Conservation (phyloP, 2,888 invertebrate genomes). For the Dolichomitus sp. region DNA sequence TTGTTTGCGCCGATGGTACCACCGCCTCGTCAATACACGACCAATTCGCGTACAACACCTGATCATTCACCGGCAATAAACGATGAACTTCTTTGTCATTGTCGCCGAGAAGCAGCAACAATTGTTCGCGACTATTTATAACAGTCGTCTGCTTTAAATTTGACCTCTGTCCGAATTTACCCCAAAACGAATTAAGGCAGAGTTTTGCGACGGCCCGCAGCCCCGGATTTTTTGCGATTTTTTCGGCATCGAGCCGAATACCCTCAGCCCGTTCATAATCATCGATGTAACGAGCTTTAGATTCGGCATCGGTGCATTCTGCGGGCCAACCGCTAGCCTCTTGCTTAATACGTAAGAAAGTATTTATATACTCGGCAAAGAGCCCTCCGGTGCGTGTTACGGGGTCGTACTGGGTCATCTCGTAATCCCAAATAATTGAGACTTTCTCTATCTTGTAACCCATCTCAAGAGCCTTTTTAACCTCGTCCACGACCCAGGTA, state of each 20-base stretch:
- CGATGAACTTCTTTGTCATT: constrained; percentile 5
- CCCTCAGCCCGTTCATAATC: not conserved
- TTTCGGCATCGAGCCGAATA: not conserved
- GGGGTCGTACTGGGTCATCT: too few relatives aligned
- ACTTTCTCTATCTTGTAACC: too few relatives aligned
- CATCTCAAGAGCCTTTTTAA: too few relatives aligned
- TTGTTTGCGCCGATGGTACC: constrained; percentile 60
- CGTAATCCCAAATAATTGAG: too few relatives aligned
- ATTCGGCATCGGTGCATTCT: constrained; percentile 31
- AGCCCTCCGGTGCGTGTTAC: too few relatives aligned
- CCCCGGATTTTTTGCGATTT: constrained; percentile 66
- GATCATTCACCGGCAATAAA: not conserved
- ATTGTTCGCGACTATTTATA: not conserved
- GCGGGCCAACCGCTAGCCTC: constrained; percentile 72
- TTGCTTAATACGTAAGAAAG: constrained; percentile 15
- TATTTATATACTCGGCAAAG: too few relatives aligned
- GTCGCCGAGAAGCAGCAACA: not conserved
- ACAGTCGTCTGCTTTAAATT: not conserved
- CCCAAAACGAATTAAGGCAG: constrained; percentile 73
- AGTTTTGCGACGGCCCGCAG: constrained; percentile 73
- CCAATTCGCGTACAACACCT: not conserved
- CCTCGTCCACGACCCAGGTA: not conserved
- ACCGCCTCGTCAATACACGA: constrained; percentile 44
- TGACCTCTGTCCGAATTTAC: constrained; percentile 9
- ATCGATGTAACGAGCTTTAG: not conserved